These are phyloP conservation scores for Eledona agricola DNA, from an alignment of 2,888 invertebrate genomes.

Conservation along the genomic window DNA sequence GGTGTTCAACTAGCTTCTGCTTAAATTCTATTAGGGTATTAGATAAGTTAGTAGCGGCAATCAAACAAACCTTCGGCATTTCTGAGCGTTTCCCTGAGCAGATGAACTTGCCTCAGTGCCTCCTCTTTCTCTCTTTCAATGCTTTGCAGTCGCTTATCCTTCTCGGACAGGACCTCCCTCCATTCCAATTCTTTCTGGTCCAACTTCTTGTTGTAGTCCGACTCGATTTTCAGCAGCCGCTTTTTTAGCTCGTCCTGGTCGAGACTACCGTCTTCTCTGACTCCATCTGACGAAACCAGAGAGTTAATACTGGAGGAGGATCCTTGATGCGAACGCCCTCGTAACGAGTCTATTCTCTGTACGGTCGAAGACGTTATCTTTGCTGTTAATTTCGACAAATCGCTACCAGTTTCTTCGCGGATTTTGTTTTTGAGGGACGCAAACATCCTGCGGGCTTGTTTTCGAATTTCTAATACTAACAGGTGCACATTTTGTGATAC, in stretches of 20 bases:
- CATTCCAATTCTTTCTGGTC: conserved; percentile 74
- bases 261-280: conserved; percentile 65
- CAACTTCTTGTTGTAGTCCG: conserved; percentile 69
- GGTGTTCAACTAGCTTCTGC: conserved; percentile 68
- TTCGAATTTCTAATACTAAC: too few relatives aligned
- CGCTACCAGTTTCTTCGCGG: conserved; percentile 87
- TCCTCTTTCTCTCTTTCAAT: conserved; percentile 68
- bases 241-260: conserved; percentile 62
- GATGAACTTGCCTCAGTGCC: conserved; percentile 66
- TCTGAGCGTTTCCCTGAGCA: conserved; percentile 68
- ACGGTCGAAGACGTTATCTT: conserved; percentile 64
- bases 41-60: conserved; percentile 1
- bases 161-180: conserved; percentile 70
- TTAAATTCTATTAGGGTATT: conserved; percentile 63
- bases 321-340: conserved; percentile 63
- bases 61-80: conserved; percentile 71
- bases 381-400: conserved; percentile 66
- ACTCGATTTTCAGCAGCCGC: conserved; percentile 66
- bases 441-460: conserved; percentile 71
- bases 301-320: conserved; percentile 63
- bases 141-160: conserved; percentile 66
- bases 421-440: conserved; percentile 89
- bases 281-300: conserved; percentile 60
- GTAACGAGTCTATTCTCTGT: conserved; percentile 63
- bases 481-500: too few relatives aligned